phyloP scores from a whole-genome alignment of 2,797 vertebrate species.

The Echeneis naucrates region DNA sequence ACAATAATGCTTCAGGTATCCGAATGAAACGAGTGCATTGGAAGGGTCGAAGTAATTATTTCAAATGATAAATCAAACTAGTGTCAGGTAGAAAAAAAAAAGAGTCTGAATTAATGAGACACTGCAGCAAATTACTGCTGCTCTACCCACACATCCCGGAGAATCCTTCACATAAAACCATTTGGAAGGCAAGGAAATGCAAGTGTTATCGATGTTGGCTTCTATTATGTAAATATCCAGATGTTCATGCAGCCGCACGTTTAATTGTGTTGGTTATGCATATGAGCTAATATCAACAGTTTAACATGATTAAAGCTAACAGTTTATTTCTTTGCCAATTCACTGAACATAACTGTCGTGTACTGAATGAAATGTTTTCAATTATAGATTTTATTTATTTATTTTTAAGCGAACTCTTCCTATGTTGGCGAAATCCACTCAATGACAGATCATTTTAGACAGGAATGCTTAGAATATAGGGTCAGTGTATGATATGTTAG shows the following conservation, averaged over 20 bases:
- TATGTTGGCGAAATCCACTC: neutral
- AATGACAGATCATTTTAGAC: neutral
- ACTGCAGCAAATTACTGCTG: neutral
- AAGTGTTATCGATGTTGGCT: neutral
- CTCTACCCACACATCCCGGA: neutral
- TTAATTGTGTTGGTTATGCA: neutral
- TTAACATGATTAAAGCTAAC: conserved; percentile 2
- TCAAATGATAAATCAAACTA: neutral
- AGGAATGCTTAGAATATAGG: neutral
- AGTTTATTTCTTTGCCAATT: neutral
- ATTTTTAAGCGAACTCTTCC: neutral
- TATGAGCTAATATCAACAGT: neutral
- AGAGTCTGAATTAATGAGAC: no score
- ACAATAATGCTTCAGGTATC: neutral
- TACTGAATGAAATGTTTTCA: no score
- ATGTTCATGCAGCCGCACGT: neutral
- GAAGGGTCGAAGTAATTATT: neutral
- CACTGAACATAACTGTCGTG: neutral
- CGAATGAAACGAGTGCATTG: neutral
- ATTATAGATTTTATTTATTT: no score
- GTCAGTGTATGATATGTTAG: conserved; percentile 27
- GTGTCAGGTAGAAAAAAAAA: neutral
- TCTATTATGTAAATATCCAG: neutral
- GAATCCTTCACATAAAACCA: neutral
- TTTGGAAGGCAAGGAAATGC: neutral